These are phyloP conservation scores for Halcyon smyrnensis DNA, from an alignment of 2,797 vertebrate species.

Conservation along the genomic window DNA sequence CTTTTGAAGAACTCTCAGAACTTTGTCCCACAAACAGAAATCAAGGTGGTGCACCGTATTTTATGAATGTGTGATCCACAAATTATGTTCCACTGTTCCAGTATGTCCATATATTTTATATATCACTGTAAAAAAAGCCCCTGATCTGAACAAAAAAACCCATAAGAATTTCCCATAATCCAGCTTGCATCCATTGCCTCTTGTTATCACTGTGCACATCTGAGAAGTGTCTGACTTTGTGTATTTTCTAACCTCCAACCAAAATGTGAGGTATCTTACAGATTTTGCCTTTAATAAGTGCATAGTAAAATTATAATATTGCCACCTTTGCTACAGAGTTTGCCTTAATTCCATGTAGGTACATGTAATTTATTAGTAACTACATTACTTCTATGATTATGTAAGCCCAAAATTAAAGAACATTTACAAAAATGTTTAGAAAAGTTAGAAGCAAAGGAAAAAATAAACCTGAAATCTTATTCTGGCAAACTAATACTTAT, in stretches of 20 bases:
- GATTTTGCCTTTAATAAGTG: neutral
- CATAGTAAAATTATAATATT: neutral
- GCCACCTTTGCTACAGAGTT: neutral
- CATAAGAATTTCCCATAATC: neutral
- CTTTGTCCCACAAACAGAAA: neutral
- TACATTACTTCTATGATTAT: neutral
- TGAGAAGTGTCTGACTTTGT: neutral
- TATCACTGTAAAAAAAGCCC: neutral
- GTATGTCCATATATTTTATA: neutral
- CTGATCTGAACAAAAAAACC: neutral
- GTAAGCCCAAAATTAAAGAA: neutral
- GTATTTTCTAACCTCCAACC: neutral
- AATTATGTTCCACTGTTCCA: neutral
- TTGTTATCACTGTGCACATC: neutral
- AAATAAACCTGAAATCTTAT: neutral
- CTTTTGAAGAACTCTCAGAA: neutral
- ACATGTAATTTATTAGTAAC: neutral
- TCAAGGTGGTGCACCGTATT: neutral
- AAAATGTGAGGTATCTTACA: neutral
- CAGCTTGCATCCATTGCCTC: rapidly evolving
- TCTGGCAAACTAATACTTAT: neutral
- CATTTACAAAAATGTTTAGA: neutral
- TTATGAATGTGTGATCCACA: neutral
- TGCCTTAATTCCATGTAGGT: neutral
- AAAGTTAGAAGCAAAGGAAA: neutral